Conservation (phyloP, 1,140 invertebrate genomes). For the Zaprionus davidi region DNA sequence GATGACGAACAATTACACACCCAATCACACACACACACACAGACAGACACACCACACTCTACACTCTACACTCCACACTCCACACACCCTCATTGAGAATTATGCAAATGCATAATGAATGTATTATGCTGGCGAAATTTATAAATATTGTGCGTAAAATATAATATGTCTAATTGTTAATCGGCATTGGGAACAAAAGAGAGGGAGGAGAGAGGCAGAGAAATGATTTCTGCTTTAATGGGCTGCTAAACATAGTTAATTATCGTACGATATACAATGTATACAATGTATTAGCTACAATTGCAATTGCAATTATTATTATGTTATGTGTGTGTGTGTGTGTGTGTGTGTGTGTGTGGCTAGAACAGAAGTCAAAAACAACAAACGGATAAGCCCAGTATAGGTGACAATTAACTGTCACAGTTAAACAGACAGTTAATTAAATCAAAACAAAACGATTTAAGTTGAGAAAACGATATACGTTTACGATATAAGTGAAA, state of each 20-base stretch:
- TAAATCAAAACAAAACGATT: not conserved
- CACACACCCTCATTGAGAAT: constrained; percentile 11
- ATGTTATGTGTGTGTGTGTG: not conserved
- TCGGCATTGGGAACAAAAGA: constrained; percentile 37
- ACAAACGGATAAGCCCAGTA: constrained; percentile 7
- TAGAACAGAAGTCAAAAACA: constrained; percentile 6
- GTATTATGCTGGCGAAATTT: constrained; percentile 47
- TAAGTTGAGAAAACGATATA: not conserved
- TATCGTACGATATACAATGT: constrained; percentile 29
- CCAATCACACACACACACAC: constrained; percentile 6
- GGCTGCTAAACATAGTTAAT: constrained; percentile 36
- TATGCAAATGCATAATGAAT: constrained; percentile 52
- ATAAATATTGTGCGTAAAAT: constrained; percentile 58
- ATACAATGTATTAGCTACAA: constrained; percentile 40
- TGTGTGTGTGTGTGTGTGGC: constrained; percentile 1
- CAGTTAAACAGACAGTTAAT: not conserved
- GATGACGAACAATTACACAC: constrained; percentile 35
- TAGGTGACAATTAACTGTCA: constrained; percentile 20
- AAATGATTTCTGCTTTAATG: constrained; percentile 20
- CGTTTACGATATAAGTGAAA: not conserved
- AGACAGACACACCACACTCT: not conserved
- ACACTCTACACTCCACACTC: not conserved
- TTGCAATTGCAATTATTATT: constrained; percentile 12
- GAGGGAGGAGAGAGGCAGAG: not conserved
- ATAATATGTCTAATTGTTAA: constrained; percentile 65